Evolutionary conservation across 1,140 invertebrate genomes (phyloP), one percentile per base, ranked within the genome.

Genomic region (Ephestia elutella): DNA sequence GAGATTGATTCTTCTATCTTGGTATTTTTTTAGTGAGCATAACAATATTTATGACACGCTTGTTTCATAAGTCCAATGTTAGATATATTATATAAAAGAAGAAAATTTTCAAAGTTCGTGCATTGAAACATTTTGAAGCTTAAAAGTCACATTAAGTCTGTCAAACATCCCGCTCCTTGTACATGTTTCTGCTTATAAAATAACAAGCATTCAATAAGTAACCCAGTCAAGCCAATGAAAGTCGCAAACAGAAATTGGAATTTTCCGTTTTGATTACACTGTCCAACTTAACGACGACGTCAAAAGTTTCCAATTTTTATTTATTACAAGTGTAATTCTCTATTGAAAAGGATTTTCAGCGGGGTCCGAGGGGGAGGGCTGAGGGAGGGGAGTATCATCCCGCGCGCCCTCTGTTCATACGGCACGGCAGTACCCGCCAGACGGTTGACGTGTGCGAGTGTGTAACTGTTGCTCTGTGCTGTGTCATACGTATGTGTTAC

Each of bases 281-380:
- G 38, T 44, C 38, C 13, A 8, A 44, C 38, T 44, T 44, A 44
- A 44, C 10, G 38, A 44, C 38, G n/a, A 44, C 38, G 38, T 44
- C 38, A 44, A 44, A 32, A 50, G 49, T 50, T 54, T 54, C 20
- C 18, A 21, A 32, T 65, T 60, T 65, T 60, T 65, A 57, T 65
- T 60, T 65, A 65, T 50, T 60, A 49, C 58, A 50, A 60, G 53
- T 48, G 51, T 57, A 60, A 60, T 51, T 60, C 51, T 15, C 28
- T 58, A 54, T 56, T 67, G 61, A 67, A 67, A 67, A 54, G 56
- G 66, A 65, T 65, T 63, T 63, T 64, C 59, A 62, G 60, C 15
- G 48, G 2, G 49, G 48, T 30, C 21, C 13, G 50, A 17, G 51
- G 5, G 30, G 56, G 11, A 48, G 30, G 62, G 25, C 32, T 18